These are phyloP conservation scores for Drosophila pseudotakahashii DNA, from an alignment of 2,888 invertebrate genomes.

Conservation along the genomic window DNA sequence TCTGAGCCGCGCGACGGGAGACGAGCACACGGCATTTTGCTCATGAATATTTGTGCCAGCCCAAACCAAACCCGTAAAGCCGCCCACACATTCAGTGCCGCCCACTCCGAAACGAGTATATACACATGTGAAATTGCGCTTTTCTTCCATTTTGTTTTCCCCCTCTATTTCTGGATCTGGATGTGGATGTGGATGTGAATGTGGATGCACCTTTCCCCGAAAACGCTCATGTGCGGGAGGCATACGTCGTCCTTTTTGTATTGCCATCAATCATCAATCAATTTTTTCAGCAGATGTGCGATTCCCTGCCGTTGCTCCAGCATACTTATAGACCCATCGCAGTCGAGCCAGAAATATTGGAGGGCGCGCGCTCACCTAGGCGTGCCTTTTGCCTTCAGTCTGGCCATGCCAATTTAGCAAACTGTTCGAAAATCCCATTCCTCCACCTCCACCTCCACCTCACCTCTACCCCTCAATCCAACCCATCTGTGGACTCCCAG, in stretches of 20 bases:
- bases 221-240: constrained; percentile 25
- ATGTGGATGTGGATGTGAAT: constrained; percentile 9
- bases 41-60: constrained; percentile 70
- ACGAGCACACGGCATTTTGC: constrained; percentile 59
- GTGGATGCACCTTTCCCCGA: constrained; percentile 7
- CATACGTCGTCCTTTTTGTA: constrained; percentile 65
- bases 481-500: constrained; percentile 4
- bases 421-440: constrained; percentile 52
- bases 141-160: constrained; percentile 32
- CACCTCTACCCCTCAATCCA: background rate
- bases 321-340: constrained; percentile 63
- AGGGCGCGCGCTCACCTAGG: constrained; percentile 29
- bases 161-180: constrained; percentile 14
- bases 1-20: constrained; percentile 29
- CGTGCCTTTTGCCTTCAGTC: constrained; percentile 54
- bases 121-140: constrained; percentile 67
- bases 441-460: background rate
- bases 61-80: constrained; percentile 7
- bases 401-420: constrained; percentile 67
- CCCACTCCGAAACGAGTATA: constrained; percentile 24
- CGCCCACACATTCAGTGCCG: constrained; percentile 21
- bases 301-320: constrained; percentile 46
- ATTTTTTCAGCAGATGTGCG: constrained; percentile 72
- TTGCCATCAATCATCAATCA: constrained; percentile 78
- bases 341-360: constrained; percentile 38